Evolutionary conservation across 2,797 vertebrate species (phyloP).

Genomic region (Schizopygopsis pylzovi): DNA sequence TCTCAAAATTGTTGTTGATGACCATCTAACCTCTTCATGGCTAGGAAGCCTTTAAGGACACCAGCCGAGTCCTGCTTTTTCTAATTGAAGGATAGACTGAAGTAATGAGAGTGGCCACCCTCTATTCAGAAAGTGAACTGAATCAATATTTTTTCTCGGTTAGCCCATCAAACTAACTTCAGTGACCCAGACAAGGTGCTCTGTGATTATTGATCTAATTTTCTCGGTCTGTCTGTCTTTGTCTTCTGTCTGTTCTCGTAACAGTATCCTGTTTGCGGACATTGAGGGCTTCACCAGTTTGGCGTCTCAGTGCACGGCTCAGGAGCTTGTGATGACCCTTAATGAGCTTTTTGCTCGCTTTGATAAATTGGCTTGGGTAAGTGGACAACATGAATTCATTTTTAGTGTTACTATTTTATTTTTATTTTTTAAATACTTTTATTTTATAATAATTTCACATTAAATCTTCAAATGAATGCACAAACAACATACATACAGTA

Average conservation of each 20-base stretch:
- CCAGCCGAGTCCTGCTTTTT: slow-evolving; percentile 22
- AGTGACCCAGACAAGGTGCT: slow-evolving; percentile 51
- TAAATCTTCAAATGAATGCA: too few species aligned
- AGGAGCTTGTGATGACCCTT: slow-evolving; percentile 84
- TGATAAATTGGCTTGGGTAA: slow-evolving; percentile 83
- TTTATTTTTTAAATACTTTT: too few species aligned
- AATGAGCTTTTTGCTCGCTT: slow-evolving; percentile 83
- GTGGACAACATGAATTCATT: slow-evolving; percentile 46
- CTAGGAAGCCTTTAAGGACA: slow-evolving; percentile 45
- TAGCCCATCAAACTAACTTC: slow-evolving; percentile 46
- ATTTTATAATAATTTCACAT: too few species aligned
- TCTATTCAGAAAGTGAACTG: slow-evolving; percentile 44
- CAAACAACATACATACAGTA: too few species aligned
- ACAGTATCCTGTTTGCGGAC: slow-evolving; percentile 83
- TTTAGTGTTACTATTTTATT: slow-evolving; percentile 16
- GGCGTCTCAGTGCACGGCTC: slow-evolving; percentile 83
- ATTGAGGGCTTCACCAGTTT: slow-evolving; percentile 84
- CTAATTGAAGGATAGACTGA: slow-evolving; percentile 47
- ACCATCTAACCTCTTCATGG: slow-evolving; percentile 26
- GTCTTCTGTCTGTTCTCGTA: background rate
- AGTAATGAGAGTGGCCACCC: slow-evolving; percentile 51
- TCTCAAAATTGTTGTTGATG: slow-evolving; percentile 58
- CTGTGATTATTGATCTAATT: slow-evolving; percentile 55
- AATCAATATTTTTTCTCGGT: slow-evolving; percentile 41
- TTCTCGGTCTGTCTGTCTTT: background rate